phyloP scores from a whole-genome alignment of 2,797 vertebrate species.

The Protonibea diacanthus region DNA sequence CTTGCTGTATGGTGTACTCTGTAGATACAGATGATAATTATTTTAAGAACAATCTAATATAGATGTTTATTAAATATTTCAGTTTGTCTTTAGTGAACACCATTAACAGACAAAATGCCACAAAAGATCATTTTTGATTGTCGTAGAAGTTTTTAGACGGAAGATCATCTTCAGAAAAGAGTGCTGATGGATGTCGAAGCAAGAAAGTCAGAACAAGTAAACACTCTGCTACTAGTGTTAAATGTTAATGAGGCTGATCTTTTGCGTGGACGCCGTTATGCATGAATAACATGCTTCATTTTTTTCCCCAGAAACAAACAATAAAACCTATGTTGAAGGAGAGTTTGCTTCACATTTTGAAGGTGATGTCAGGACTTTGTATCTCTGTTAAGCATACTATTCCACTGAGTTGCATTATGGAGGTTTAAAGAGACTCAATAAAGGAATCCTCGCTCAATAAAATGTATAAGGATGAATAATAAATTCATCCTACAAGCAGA shows the following conservation, averaged over 20 bases:
- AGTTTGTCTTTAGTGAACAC: background rate
- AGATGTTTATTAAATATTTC: background rate
- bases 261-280: too few relatives aligned
- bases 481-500: background rate
- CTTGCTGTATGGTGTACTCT: background rate
- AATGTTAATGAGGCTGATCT: too few relatives aligned
- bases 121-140: too few relatives aligned
- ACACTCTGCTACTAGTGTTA: too few relatives aligned
- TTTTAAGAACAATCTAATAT: background rate
- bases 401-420: background rate
- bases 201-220: too few relatives aligned
- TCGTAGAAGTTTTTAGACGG: background rate
- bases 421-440: background rate
- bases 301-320: background rate
- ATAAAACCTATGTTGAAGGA: background rate
- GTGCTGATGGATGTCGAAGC: too few relatives aligned
- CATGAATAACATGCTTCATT: background rate
- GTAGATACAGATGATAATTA: background rate
- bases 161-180: background rate
- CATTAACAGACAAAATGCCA: background rate
- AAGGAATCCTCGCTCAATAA: background rate
- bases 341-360: background rate
- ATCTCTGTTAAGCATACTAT: background rate
- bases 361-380: background rate
- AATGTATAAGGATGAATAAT: too few relatives aligned